Evolutionary conservation across 2,113 vertebrate genomes (phyloP).

Genomic region (Labeo catla): DNA sequence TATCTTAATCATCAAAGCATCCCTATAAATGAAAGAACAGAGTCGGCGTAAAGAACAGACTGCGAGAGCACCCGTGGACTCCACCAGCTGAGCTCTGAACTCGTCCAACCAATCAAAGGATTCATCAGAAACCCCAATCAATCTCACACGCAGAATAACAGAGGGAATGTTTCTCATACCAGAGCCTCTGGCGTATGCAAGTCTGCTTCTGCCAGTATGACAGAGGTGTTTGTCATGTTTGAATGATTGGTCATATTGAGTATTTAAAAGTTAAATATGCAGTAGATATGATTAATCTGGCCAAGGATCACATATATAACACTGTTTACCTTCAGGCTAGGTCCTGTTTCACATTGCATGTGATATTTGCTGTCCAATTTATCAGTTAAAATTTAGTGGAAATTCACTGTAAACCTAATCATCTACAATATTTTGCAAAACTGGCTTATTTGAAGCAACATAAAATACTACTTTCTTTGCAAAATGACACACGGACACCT

Average conservation of each 20-base stretch:
- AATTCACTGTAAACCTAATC: not conserved
- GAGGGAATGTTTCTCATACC: slow-evolving; percentile 33
- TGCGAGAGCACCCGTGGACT: slow-evolving; percentile 17
- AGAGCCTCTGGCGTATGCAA: not conserved
- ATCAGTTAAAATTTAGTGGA: not conserved
- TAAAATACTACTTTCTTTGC: not conserved
- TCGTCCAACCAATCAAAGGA: slow-evolving; percentile 36
- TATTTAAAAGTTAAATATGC: slow-evolving; percentile 22
- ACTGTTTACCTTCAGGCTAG: not conserved
- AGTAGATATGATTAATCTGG: slow-evolving; percentile 4
- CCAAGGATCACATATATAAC: not conserved
- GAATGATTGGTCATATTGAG: slow-evolving; percentile 12
- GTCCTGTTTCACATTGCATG: not conserved
- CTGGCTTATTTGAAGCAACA: not conserved
- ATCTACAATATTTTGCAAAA: not conserved
- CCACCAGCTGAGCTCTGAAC: slow-evolving; percentile 46
- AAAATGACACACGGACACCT: not conserved
- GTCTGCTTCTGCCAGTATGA: slow-evolving; percentile 29
- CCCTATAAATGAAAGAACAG: slow-evolving; percentile 9
- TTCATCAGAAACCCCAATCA: slow-evolving; percentile 17
- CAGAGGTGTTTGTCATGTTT: slow-evolving; percentile 13
- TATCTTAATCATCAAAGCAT: slow-evolving; percentile 37
- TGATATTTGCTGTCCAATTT: not conserved
- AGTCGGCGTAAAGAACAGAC: slow-evolving; percentile 19
- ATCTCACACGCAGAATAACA: slow-evolving; percentile 26